Conservation (phyloP, 2,797 vertebrate genomes). For the Chrysocyon brachyurus region DNA sequence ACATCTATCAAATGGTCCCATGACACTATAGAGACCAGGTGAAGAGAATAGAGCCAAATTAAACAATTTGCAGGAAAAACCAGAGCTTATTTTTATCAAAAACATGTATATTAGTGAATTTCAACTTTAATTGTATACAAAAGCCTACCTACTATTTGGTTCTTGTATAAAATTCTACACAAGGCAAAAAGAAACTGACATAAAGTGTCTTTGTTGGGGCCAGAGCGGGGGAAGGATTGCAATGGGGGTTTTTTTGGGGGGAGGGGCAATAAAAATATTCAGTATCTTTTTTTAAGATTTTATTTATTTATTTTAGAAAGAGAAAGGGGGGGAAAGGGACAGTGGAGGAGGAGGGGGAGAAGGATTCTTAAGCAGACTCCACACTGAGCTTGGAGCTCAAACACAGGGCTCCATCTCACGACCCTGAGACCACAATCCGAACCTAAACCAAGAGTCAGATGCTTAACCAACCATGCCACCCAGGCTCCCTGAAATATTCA, state of each 20-base stretch:
- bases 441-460: neutral
- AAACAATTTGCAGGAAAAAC: neutral
- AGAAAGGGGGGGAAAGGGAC: neutral
- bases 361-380: neutral
- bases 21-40: neutral
- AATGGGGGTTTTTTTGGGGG: neutral
- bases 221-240: accelerated
- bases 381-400: neutral
- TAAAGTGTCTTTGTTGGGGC: neutral
- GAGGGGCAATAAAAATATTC: neutral
- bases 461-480: neutral
- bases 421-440: neutral
- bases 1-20: neutral
- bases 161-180: neutral
- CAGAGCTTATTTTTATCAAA: conserved; percentile 25
- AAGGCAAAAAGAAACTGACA: neutral
- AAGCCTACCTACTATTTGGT: neutral
- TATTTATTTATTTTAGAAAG: neutral
- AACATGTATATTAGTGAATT: neutral
- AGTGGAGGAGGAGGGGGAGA: neutral
- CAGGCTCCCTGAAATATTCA: neutral
- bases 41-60: neutral
- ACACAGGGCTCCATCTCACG: neutral
- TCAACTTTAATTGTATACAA: conserved; percentile 13
- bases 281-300: neutral